A percentile compares a stretch with the other conserved stretches of the same genome.
phyloP scores from a whole-genome alignment of 2,797 vertebrate species.

The Sternotherus odoratus region DNA sequence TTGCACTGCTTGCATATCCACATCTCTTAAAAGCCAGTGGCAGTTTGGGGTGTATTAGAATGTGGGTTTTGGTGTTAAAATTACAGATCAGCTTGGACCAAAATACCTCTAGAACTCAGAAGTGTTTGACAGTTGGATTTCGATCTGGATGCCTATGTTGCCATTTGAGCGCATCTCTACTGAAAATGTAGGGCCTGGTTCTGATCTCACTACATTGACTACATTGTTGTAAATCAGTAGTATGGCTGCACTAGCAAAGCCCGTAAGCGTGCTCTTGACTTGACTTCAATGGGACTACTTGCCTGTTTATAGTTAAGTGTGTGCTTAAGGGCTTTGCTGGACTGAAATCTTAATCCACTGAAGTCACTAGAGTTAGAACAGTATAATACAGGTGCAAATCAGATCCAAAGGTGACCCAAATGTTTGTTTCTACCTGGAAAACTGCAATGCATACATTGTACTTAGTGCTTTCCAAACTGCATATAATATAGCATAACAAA shows the following conservation, averaged over 20 bases:
- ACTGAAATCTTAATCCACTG: conserved; percentile 64
- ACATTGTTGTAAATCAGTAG: conserved; percentile 78
- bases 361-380: conserved; percentile 70
- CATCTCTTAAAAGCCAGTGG: conserved; percentile 72
- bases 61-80: conserved; percentile 73
- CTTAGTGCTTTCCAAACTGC: conserved; percentile 28
- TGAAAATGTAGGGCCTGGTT: not conserved
- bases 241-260: conserved; percentile 69
- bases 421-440: conserved; percentile 70
- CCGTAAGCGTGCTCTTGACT: conserved; percentile 76
- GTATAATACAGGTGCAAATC: conserved; percentile 47
- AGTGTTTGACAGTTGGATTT: conserved; percentile 77
- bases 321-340: conserved; percentile 76
- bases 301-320: conserved; percentile 69
- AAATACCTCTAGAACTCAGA: conserved; percentile 73
- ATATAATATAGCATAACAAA: not conserved
- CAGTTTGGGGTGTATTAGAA: conserved; percentile 66
- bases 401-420: conserved; percentile 73
- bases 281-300: conserved; percentile 75
- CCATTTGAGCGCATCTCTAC: conserved; percentile 71
- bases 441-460: conserved; percentile 38
- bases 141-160: conserved; percentile 75
- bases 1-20: conserved; percentile 66
- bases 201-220: conserved; percentile 77
- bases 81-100: conserved; percentile 75